phyloP scores from a whole-genome alignment of 2,797 vertebrate species.

The Eremophila alpestris region DNA sequence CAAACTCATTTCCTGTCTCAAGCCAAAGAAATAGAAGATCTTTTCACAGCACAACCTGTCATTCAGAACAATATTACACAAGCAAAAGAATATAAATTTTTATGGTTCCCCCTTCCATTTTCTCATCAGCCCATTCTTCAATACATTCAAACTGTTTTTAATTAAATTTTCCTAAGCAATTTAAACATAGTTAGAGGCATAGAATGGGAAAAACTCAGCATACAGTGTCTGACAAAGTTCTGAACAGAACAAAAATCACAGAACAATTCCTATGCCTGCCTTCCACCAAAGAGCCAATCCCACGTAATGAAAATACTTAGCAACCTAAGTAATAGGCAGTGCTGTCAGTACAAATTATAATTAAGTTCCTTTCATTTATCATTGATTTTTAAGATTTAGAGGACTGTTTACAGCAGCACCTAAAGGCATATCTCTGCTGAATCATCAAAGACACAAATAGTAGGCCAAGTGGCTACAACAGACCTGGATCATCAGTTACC shows the following conservation, averaged over 20 bases:
- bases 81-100: background rate
- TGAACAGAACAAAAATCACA: background rate
- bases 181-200: background rate
- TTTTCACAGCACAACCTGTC: background rate
- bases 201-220: background rate
- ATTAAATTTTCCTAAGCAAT: background rate
- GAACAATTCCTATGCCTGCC: background rate
- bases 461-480: background rate
- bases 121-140: background rate
- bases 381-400: conserved; percentile 33
- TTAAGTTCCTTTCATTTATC: conserved; percentile 29
- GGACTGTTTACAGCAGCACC: background rate
- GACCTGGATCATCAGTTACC: background rate
- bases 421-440: conserved; percentile 13
- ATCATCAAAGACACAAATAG: background rate
- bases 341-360: conserved; percentile 2
- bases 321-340: conserved; percentile 16
- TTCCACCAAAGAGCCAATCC: background rate
- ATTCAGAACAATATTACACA: background rate
- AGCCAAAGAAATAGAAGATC: background rate
- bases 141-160: background rate
- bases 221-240: background rate
- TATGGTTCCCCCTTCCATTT: background rate
- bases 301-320: background rate
- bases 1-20: background rate